Evolutionary conservation across 2,888 invertebrate species (phyloP).

Genomic region (Ophion costatus): DNA sequence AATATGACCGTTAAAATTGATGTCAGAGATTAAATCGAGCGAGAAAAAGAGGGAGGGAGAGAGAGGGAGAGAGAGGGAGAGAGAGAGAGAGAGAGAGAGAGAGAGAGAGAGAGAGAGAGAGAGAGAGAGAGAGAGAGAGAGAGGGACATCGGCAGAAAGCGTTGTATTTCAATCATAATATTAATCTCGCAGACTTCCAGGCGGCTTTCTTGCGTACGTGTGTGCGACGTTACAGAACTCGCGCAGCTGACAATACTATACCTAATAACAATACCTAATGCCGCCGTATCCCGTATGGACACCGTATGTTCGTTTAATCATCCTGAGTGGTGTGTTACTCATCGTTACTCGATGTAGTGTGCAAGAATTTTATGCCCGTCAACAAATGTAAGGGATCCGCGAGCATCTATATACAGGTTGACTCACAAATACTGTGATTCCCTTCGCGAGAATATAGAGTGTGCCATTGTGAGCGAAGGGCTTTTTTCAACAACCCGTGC

Average conservation of each 20-base stretch:
- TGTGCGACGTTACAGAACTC: conserved; percentile 20
- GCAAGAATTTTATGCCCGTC: conserved; percentile 10
- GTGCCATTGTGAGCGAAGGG: too few species aligned
- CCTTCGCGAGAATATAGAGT: too few species aligned
- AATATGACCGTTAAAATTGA: conserved; percentile 50
- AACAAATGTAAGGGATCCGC: conserved; percentile 20
- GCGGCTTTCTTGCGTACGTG: conserved; percentile 45
- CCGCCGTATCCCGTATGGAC: conserved; percentile 50
- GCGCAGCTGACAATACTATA: conserved; percentile 60
- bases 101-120: conserved; percentile 50
- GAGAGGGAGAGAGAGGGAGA: conserved; percentile 43
- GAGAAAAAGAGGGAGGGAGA: conserved; percentile 46
- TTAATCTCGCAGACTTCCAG: conserved; percentile 65
- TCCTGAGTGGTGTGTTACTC: conserved; percentile 67
- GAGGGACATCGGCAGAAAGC: conserved; percentile 28
- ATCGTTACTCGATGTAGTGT: conserved; percentile 46
- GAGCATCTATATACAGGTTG: background rate
- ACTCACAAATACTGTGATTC: background rate
- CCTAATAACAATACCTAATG: conserved; percentile 58
- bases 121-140: too few species aligned
- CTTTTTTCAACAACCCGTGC: too few species aligned
- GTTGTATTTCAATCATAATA: conserved; percentile 61
- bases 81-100: conserved; percentile 49
- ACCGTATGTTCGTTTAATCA: conserved; percentile 68
- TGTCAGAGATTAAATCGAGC: conserved; percentile 51